A percentile compares a stretch with the other conserved stretches of the same genome.
Conservation (phyloP, 2,888 invertebrate genomes). For the Drosophila pseudotakahashii region DNA sequence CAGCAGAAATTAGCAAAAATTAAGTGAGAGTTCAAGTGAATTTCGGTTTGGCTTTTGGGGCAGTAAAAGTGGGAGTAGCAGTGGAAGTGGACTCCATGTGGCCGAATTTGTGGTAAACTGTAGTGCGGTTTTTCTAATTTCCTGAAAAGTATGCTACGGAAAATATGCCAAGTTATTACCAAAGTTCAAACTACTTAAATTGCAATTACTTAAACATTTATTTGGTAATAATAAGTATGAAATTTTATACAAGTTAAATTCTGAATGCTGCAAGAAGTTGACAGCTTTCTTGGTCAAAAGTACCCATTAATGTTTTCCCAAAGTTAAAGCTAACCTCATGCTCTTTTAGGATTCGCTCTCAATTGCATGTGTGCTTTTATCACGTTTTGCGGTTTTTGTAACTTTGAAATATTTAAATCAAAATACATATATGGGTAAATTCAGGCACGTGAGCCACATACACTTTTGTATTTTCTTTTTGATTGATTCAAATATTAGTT, state of each 20-base stretch:
- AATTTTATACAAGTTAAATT: no score
- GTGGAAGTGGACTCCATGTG: conserved; percentile 6
- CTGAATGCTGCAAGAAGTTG: no score
- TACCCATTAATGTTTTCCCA: not conserved
- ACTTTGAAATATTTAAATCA: conserved; percentile 1
- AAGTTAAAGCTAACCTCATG: not conserved
- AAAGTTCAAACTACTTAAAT: not conserved
- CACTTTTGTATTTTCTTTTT: not conserved
- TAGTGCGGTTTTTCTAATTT: conserved; percentile 16
- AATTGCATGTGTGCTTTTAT: conserved; percentile 1
- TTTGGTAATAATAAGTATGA: no score
- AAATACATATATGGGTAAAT: not conserved
- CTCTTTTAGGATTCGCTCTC: not conserved
- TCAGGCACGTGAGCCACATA: not conserved
- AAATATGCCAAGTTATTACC: not conserved
- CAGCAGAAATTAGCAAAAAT: conserved; percentile 41
- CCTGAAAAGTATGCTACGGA: conserved; percentile 2
- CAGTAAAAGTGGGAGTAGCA: not conserved
- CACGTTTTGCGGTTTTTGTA: conserved; percentile 12
- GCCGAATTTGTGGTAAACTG: conserved; percentile 13
- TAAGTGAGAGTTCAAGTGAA: conserved; percentile 36
- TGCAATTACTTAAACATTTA: not conserved
- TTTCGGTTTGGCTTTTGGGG: conserved; percentile 3
- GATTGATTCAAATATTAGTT: not conserved
- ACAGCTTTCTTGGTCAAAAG: no score